These are phyloP conservation scores for Zosterops borbonicus DNA, from an alignment of 2,113 vertebrate genomes.

Conservation along the genomic window DNA sequence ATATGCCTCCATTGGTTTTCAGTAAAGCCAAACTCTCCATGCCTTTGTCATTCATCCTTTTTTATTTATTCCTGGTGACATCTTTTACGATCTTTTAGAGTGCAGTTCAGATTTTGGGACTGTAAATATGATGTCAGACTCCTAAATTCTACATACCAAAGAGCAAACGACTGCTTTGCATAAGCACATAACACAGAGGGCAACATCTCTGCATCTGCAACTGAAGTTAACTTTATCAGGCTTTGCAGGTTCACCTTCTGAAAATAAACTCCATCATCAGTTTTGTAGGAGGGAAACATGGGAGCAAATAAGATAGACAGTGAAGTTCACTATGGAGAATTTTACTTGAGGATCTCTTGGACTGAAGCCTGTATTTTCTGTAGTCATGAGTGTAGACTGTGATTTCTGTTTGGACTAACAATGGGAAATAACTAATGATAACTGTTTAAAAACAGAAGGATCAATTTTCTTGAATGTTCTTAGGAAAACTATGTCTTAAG, in stretches of 20 bases:
- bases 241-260: background rate
- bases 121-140: background rate
- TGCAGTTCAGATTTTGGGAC: background rate
- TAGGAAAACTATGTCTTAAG: background rate
- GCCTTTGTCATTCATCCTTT: background rate
- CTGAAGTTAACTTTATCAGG: too few relatives aligned
- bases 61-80: background rate
- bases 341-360: background rate
- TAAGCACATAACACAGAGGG: fast-evolving
- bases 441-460: background rate
- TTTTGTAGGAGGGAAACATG: background rate
- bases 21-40: background rate
- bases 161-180: background rate
- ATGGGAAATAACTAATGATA: background rate
- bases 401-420: background rate
- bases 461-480: background rate
- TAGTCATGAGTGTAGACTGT: background rate
- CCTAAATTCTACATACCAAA: background rate
- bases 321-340: background rate
- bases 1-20: background rate
- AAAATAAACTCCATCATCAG: background rate
- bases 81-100: background rate
- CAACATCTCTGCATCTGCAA: background rate
- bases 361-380: background rate
- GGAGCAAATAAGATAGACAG: background rate